Evolutionary conservation across 2,888 invertebrate species (phyloP).

Genomic region (Rhagophthalmus giganteus): DNA sequence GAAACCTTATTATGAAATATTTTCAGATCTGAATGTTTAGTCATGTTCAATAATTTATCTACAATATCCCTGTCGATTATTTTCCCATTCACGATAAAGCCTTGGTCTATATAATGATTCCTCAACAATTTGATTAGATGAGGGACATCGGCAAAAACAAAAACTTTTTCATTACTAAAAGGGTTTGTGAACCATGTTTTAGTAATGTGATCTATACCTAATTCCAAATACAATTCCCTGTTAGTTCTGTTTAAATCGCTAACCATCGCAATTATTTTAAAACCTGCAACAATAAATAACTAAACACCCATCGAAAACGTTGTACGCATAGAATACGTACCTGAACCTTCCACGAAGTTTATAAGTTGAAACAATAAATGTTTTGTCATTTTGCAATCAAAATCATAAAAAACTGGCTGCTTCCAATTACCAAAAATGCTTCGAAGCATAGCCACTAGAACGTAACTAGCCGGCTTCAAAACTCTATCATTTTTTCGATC

Average conservation of each 20-base stretch:
- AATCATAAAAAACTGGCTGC: slow-evolving; percentile 5
- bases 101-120: slow-evolving; percentile 4
- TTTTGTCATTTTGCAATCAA: slow-evolving; percentile 6
- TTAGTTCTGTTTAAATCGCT: slow-evolving; percentile 1
- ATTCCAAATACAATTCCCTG: background rate
- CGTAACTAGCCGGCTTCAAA: background rate
- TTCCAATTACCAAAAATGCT: slow-evolving; percentile 1
- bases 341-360: slow-evolving; percentile 1
- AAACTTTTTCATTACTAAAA: slow-evolving; percentile 4
- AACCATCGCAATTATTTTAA: slow-evolving; percentile 5
- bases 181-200: slow-evolving; percentile 10
- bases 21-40: slow-evolving; percentile 1
- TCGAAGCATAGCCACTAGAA: slow-evolving; percentile 2
- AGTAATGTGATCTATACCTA: background rate
- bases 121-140: slow-evolving; percentile 7
- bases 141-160: slow-evolving; percentile 8
- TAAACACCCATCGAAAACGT: background rate
- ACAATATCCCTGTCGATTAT: slow-evolving; percentile 1
- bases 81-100: background rate
- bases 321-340: background rate
- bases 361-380: slow-evolving; percentile 1
- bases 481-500: background rate
- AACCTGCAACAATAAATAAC: slow-evolving; percentile 5
- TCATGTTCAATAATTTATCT: background rate
- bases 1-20: slow-evolving; percentile 2